Conservation (phyloP, 2,797 vertebrate genomes). For the Echiichthys vipera region DNA sequence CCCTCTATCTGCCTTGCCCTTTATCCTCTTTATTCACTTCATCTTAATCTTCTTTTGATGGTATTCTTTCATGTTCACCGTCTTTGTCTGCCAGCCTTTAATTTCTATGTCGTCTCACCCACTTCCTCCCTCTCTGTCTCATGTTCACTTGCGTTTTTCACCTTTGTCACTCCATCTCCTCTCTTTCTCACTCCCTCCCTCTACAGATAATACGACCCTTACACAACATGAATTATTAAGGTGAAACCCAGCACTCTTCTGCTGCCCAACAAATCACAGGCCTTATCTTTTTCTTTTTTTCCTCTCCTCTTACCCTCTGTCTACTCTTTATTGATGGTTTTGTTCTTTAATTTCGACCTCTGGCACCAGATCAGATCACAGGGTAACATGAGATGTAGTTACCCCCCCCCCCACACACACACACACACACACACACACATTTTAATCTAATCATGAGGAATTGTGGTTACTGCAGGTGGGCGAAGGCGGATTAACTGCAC, state of each 20-base stretch:
- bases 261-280: conserved; percentile 70
- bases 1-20: background rate
- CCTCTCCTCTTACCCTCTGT: conserved; percentile 46
- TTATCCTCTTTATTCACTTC: background rate
- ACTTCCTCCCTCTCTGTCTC: conserved; percentile 1
- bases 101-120: conserved; percentile 1
- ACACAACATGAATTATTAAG: conserved; percentile 79
- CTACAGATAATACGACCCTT: conserved; percentile 61
- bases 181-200: conserved; percentile 11
- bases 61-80: conserved; percentile 9
- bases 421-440: no score
- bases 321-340: conserved; percentile 66
- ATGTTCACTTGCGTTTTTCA: conserved; percentile 34
- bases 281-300: conserved; percentile 37
- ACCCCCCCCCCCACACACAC: no score
- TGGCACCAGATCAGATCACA: conserved; percentile 55
- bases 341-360: conserved; percentile 57
- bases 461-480: conserved; percentile 51
- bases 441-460: conserved; percentile 48
- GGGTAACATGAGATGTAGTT: conserved; percentile 54
- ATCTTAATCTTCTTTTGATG: conserved; percentile 7
- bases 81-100: conserved; percentile 5
- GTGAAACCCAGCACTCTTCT: conserved; percentile 67
- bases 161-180: background rate
- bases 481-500: conserved; percentile 39